phyloP scores from a whole-genome alignment of 1,140 invertebrate genomes.

The Drosophila sproati region DNA sequence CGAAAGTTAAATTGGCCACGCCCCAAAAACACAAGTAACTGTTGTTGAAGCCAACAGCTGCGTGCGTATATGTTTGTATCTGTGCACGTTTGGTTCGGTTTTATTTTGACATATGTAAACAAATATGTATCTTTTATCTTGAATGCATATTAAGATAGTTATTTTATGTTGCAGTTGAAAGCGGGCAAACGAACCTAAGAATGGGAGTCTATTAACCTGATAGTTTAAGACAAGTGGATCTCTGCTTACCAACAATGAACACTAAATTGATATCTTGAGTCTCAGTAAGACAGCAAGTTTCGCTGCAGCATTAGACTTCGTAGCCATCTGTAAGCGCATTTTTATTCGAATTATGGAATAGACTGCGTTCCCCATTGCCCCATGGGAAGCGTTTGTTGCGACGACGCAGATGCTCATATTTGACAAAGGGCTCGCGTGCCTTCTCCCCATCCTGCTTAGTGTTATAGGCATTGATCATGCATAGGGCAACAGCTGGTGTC shows the following conservation, averaged over 20 bases:
- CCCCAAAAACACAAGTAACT: conserved; percentile 11
- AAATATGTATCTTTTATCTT: background rate
- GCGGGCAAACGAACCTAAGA: conserved; percentile 2
- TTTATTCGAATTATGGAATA: conserved; percentile 91
- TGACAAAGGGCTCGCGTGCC: conserved; percentile 86
- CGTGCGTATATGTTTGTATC: conserved; percentile 10
- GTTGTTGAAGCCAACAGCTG: background rate
- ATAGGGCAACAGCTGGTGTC: conserved; percentile 88
- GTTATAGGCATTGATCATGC: conserved; percentile 89
- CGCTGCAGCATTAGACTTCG: conserved; percentile 85
- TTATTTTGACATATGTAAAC: conserved; percentile 8
- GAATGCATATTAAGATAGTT: background rate
- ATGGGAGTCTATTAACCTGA: background rate
- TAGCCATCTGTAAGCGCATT: conserved; percentile 93
- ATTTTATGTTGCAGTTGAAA: background rate
- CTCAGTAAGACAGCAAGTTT: background rate
- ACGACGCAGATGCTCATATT: conserved; percentile 90
- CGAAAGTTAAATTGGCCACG: conserved; percentile 36
- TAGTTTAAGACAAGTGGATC: background rate
- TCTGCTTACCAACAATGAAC: conserved; percentile 14
- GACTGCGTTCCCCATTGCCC: conserved; percentile 92
- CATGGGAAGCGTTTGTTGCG: conserved; percentile 92
- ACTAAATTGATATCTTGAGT: background rate
- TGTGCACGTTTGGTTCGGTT: conserved; percentile 11
- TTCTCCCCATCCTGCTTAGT: conserved; percentile 84